Evolutionary conservation across 2,797 vertebrate genomes (phyloP), one percentile per base, ranked within the genome.

Genomic region (Pempheris klunzingeri): DNA sequence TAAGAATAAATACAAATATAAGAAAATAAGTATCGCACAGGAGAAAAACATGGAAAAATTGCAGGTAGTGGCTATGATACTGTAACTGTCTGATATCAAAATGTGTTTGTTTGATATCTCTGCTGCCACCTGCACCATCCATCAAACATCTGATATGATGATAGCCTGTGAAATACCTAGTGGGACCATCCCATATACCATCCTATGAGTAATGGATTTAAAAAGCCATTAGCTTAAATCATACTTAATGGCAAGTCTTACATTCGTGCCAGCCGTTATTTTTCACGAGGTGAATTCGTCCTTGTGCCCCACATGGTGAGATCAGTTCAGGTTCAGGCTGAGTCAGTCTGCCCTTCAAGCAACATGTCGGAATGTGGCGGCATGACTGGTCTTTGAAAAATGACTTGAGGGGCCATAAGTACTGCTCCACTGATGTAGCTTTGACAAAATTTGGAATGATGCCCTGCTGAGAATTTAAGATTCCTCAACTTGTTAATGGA

Each of bases 121-220:
- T 15, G 47, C 38, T 54, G 60, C 52, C 73, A 32, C 20, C 22
- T 71, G 65, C 46, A 63, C n/a, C 72, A 61, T 68, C 46, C 38
- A 71, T 82, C 62, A 71, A 41, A 47, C 8, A 1, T 6, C 53
- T 46, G n/a, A 32, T 24, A 34, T 62, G 53, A 67, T 54, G 44
- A 71, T 32, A 30, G 34, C 28, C 38, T 76, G 61, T 49, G 54
- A 66, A 66, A 52, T 36, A 26, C 52, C 69, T 74, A 38, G 43
- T 4, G 1, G 46, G 39, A 47, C 36, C 46, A 3, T 59, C 65
- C 66, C 41, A 76, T 64, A 65, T 24, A 11, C 26, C 30, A 39
- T 58, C 39, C 41, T 22, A 24, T 67, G 46, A 61, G 49, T 77
- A 74, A 78, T 75, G 67, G 50, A 44, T 72, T 11, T 14, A 36